These are phyloP conservation scores for Garra rufa DNA, from an alignment of 2,113 vertebrate species.

Conservation along the genomic window DNA sequence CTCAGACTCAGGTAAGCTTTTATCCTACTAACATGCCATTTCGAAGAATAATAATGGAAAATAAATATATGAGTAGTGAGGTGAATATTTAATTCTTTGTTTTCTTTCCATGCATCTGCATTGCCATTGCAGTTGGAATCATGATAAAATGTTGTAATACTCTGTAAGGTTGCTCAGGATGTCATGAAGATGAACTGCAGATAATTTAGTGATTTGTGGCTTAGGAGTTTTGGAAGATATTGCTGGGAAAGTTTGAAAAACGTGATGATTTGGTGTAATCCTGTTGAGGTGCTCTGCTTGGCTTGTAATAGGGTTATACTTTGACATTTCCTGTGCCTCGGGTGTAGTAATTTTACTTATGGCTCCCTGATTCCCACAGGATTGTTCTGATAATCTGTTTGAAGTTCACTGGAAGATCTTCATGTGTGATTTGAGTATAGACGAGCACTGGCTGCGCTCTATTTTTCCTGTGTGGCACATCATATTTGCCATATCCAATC, in stretches of 20 bases:
- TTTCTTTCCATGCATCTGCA: neutral
- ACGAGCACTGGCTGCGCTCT: neutral
- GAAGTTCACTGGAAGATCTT: conserved; percentile 18
- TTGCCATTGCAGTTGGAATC: neutral
- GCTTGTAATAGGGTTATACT: conserved; percentile 18
- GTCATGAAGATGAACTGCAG: neutral
- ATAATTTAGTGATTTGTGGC: conserved; percentile 37
- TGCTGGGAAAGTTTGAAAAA: conserved; percentile 36
- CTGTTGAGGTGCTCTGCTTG: conserved; percentile 39
- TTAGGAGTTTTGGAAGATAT: conserved; percentile 35
- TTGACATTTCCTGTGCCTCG: conserved; percentile 35
- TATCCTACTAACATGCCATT: neutral
- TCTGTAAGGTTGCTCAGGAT: neutral
- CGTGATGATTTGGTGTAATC: conserved; percentile 27
- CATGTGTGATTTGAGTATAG: conserved; percentile 6
- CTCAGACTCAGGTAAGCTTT: conserved; percentile 85
- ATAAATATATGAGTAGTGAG: neutral
- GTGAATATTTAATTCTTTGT: neutral
- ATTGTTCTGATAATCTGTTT: conserved; percentile 22
- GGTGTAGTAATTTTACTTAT: conserved; percentile 39
- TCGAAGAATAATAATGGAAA: neutral
- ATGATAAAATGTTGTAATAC: conserved; percentile 14
- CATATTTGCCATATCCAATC: conserved; percentile 26
- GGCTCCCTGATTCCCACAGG: conserved; percentile 16
- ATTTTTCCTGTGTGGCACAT: neutral